These are phyloP conservation scores for Pelmatolapia mariae DNA, from an alignment of 2,113 vertebrate species.

Conservation along the genomic window DNA sequence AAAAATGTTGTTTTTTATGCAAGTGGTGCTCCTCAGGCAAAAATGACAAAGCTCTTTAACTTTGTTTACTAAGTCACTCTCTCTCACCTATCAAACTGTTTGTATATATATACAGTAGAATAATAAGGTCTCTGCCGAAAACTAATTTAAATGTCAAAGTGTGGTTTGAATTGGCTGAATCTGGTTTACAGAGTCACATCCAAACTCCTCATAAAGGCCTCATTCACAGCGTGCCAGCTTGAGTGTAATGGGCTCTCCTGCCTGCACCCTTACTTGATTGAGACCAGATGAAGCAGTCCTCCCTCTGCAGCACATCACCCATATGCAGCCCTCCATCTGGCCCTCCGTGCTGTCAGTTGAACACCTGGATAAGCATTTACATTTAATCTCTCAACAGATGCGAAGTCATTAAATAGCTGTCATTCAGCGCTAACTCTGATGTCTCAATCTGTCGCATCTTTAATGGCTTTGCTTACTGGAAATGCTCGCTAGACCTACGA, in stretches of 20 bases:
- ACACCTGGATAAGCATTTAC: not conserved
- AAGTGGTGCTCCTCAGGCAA: not conserved
- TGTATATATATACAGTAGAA: not conserved
- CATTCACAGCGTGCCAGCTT: slow-evolving; percentile 51
- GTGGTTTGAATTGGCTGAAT: slow-evolving; percentile 4
- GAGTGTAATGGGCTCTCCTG: not conserved
- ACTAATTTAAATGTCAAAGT: slow-evolving; percentile 22
- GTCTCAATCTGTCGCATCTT: not conserved
- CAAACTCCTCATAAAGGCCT: slow-evolving; percentile 50
- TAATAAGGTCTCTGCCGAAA: not conserved
- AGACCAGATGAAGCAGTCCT: slow-evolving; percentile 48
- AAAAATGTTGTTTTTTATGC: not conserved
- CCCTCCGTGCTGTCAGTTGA: not conserved
- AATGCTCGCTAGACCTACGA: not conserved
- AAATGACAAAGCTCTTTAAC: not conserved
- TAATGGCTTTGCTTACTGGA: not conserved
- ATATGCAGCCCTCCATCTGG: not conserved
- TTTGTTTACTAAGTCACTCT: not conserved
- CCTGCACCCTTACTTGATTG: slow-evolving; percentile 15
- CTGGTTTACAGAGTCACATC: not conserved
- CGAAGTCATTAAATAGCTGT: not conserved
- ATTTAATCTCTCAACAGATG: not conserved
- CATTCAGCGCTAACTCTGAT: not conserved
- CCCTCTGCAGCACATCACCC: not conserved
- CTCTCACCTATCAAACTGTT: not conserved